A percentile compares a stretch with the other conserved stretches of the same genome.
phyloP scores from a whole-genome alignment of 2,888 invertebrate genomes.

The Spodoptera picta region DNA sequence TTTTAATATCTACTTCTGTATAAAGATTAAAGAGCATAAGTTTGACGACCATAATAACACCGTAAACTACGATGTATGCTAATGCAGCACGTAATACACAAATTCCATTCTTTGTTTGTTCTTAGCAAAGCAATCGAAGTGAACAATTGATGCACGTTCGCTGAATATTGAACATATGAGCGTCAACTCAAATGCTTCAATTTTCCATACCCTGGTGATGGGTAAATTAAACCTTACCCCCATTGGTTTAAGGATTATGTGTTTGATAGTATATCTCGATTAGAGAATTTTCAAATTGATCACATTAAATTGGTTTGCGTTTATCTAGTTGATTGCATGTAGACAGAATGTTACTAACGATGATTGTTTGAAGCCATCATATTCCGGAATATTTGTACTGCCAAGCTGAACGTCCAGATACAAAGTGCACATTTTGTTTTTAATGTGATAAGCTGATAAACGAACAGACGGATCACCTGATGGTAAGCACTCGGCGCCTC shows the following conservation, averaged over 20 bases:
- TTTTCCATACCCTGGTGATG: constrained; percentile 20
- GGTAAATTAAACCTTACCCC: constrained; percentile 24
- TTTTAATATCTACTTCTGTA: too few relatives aligned
- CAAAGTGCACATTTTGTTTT: too few relatives aligned
- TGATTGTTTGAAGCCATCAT: constrained; percentile 42
- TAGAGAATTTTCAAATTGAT: constrained; percentile 54
- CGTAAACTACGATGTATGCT: neutral
- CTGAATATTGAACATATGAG: constrained; percentile 31
- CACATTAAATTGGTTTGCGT: constrained; percentile 50
- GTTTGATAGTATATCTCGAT: constrained; percentile 30
- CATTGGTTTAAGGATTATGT: neutral
- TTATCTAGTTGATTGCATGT: constrained; percentile 54
- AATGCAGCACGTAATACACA: neutral
- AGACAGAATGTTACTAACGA: constrained; percentile 43
- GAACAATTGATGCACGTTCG: constrained; percentile 37
- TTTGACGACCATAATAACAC: too few relatives aligned
- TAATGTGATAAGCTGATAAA: too few relatives aligned
- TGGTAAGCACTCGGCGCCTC: too few relatives aligned
- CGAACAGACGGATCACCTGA: too few relatives aligned
- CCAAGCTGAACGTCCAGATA: too few relatives aligned
- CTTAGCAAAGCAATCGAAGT: constrained; percentile 12
- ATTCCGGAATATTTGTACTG: too few relatives aligned
- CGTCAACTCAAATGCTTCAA: constrained; percentile 27
- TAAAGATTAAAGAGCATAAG: too few relatives aligned
- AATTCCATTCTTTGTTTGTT: constrained; percentile 13